Evolutionary conservation across 2,888 invertebrate genomes (phyloP), one percentile per base, ranked within the genome.

Genomic region (Amphipoea lucens): DNA sequence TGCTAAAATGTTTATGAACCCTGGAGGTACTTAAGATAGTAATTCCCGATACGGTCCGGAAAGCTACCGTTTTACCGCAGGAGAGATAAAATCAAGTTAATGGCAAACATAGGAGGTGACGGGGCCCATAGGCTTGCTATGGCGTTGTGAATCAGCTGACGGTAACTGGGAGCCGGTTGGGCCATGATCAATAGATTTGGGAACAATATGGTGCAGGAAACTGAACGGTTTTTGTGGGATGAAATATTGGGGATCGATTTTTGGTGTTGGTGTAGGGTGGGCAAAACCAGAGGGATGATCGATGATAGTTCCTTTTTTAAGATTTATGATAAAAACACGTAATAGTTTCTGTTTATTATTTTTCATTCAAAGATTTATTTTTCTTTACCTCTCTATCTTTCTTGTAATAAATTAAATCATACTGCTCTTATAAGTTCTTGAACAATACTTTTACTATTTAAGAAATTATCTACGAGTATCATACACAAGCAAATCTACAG

Each of bases 1-100:
- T 74, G 82, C 80, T 85, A 80, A 88, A 89, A 83, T 88, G 83
- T 88, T 89, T 87, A 89, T 79, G 74, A 74, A 78, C 76, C 78
- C 69, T 76, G 76, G 57, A 78, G 65, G 74, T 84, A 79, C 82
- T 81, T 89, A 77, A 86, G 84, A 82, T 87, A 82, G 76, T 78
- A 87, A 85, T 88, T 78, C 76, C 72, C 72, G 88, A 88, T 88
- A 88, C 62, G 76, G 83, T 79, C 67, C 66, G 76, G 74, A 66
- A 74, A 65, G 57, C 80, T 79, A 78, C 78, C 75, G 63, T 79
- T 72, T 74, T 74, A 73, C 73, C 78, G 63, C 83, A 79, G n/a
- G 48, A 65, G 70, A 84, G 87, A 88, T 88, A 88, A 76, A 82
- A 88, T 88, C 88, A 67, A 81, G 78, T 88, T 85, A 83, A 87